Conservation (phyloP, 2,888 invertebrate species). For the Eledona agricola region DNA sequence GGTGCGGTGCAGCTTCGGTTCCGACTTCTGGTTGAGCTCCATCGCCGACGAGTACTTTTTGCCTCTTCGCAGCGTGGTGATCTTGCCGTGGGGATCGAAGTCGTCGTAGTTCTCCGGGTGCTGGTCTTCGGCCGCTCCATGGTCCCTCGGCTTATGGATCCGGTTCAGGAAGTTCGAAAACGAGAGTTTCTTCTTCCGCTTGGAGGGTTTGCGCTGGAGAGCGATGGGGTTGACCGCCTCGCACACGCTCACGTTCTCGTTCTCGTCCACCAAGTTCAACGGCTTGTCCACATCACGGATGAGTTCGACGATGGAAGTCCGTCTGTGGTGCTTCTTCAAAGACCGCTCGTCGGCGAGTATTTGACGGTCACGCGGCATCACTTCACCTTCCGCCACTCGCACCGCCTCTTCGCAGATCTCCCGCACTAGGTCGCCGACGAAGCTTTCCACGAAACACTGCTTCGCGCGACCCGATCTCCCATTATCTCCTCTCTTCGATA, state of each 20-base stretch:
- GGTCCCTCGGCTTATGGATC: too few species aligned
- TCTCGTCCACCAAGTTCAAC: conserved; percentile 46
- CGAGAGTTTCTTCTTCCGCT: conserved; percentile 48
- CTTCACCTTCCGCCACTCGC: conserved; percentile 38
- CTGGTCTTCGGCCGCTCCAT: conserved; percentile 37
- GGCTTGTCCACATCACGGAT: conserved; percentile 16
- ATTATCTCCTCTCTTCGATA: conserved; percentile 41
- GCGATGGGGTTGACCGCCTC: conserved; percentile 38
- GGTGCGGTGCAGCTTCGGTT: conserved; percentile 45
- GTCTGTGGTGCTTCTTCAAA: conserved; percentile 38
- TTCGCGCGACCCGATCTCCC: conserved; percentile 15
- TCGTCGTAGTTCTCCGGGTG: conserved; percentile 50
- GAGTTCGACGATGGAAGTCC: conserved; percentile 45
- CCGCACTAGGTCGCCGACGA: conserved; percentile 40
- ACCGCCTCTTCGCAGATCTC: conserved; percentile 46
- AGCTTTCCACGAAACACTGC: conserved; percentile 35
- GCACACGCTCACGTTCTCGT: conserved; percentile 40
- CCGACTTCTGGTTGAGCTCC: conserved; percentile 46
- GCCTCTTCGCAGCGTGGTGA: conserved; percentile 45
- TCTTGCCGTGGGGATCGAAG: conserved; percentile 42
- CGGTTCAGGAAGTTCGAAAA: conserved; percentile 49
- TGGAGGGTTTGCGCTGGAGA: conserved; percentile 10
- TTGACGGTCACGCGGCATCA: conserved; percentile 43
- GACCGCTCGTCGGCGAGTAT: conserved; percentile 42
- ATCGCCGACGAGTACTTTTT: conserved; percentile 51